Evolutionary conservation across 2,797 vertebrate species (phyloP).

Genomic region (Micropoecilia bifurca): DNA sequence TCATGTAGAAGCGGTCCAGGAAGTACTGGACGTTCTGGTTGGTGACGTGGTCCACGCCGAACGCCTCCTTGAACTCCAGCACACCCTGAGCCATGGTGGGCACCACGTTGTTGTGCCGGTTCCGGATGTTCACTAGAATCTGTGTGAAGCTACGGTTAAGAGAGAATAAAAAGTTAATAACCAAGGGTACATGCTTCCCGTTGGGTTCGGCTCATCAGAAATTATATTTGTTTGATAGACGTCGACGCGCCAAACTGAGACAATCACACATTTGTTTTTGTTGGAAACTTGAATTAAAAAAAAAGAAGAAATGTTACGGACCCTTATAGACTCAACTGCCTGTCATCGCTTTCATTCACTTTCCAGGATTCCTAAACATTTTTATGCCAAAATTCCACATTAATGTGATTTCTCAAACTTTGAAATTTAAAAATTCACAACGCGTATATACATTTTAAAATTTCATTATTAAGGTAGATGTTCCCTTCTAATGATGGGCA

Average conservation of each 20-base stretch:
- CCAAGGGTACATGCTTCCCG: background rate
- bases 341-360: background rate
- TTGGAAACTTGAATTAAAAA: background rate
- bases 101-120: conserved; percentile 94
- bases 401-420: background rate
- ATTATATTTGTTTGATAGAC: background rate
- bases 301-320: background rate
- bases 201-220: background rate
- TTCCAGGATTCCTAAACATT: background rate
- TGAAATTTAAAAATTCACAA: background rate
- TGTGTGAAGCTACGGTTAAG: conserved; percentile 87
- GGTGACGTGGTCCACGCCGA: conserved; percentile 91
- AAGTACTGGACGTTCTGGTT: conserved; percentile 99
- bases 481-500: background rate
- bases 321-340: background rate
- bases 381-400: background rate
- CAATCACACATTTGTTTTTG: background rate
- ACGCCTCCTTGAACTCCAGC: conserved; percentile 93
- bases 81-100: conserved; percentile 98
- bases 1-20: conserved; percentile 99
- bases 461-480: background rate
- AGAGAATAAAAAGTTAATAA: background rate
- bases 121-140: conserved; percentile 89
- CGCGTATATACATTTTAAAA: background rate
- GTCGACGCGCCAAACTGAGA: background rate